Evolutionary conservation across 2,888 invertebrate genomes (phyloP), one percentile per base, ranked within the genome.

Genomic region (Synergus japonicus): DNA sequence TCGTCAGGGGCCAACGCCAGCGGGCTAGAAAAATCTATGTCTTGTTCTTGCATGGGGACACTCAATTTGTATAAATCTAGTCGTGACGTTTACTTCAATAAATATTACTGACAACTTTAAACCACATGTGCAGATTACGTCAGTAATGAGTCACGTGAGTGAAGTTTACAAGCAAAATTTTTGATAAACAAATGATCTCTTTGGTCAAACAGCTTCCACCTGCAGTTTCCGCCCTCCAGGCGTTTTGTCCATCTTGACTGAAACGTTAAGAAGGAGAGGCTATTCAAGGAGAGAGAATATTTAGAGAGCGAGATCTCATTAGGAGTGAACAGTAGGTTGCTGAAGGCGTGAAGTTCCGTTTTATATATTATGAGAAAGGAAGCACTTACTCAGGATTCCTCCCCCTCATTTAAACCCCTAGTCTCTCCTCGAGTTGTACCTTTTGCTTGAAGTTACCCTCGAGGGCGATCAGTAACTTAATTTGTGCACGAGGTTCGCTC

Each of bases 351-450:
- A 77, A 78, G 81, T 78, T 80, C 83, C 83, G 82, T 83, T 76
- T 79, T 79, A 65, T 85, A 78, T 76, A 81, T 85, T 83, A 85
- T 79, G 76, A 79, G 79, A 81, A 80, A 85, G 83, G 79, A 82
- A 81, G 82, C 78, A 81, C 83, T 81, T 80, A 78, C 76, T n/a
- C 8, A n/a, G 54, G n/a, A 54, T 8, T 4, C n/a, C 7, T n/a
- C n/a, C 2, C 54, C 54, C 54, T n/a, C 7, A 54, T 54, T n/a
- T 54, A 9, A 10, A 22, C 22, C 18, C 18, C 10, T 18, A 9
- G 18, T 18, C 58, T 4, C 18, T 60, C 10, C 2, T 8, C 7
- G 18, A 18, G 10, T n/a, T 60, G 58, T 60, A n/a, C 18, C 10
- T 18, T 60, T 60, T 60, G 58, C 58, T 22, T 18, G 10, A 18